Evolutionary conservation across 2,797 vertebrate species (phyloP).

Genomic region (Odontamblyopus lacepedii): DNA sequence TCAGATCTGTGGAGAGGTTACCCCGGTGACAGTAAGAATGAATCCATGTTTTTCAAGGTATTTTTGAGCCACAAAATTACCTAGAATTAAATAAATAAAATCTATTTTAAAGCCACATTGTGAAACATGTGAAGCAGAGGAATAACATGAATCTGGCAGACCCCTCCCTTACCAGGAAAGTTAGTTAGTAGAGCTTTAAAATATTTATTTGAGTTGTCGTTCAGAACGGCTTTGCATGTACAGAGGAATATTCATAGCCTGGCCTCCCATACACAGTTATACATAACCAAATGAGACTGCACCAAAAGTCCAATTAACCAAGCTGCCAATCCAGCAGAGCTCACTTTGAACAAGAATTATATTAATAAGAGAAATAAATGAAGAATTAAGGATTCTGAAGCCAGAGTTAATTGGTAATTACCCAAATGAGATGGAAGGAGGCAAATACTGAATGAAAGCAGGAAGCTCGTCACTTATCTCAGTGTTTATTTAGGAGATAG

Average conservation of each 20-base stretch:
- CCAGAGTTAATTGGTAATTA: conserved; percentile 63
- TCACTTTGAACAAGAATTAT: conserved; percentile 57
- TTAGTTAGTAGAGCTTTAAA: too few relatives aligned
- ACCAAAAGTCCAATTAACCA: conserved; percentile 49
- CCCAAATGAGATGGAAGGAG: conserved; percentile 41
- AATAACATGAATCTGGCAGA: too few relatives aligned
- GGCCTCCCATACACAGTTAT: conserved; percentile 4
- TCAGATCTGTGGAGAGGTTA: too few relatives aligned
- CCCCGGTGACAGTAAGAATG: too few relatives aligned
- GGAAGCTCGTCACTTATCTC: background rate
- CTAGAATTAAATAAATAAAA: too few relatives aligned
- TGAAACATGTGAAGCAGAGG: too few relatives aligned
- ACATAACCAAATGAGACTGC: background rate
- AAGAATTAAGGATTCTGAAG: conserved; percentile 39
- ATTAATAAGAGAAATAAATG: conserved; percentile 59
- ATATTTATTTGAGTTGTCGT: background rate
- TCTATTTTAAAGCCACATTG: too few relatives aligned
- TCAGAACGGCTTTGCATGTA: background rate
- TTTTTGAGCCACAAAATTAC: too few relatives aligned
- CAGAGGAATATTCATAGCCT: conserved; percentile 17
- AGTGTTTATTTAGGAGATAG: background rate
- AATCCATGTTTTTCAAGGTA: too few relatives aligned
- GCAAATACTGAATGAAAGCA: conserved; percentile 18
- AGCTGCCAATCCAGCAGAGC: conserved; percentile 57
- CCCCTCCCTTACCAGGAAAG: too few relatives aligned